A percentile compares a stretch with the other conserved stretches of the same genome.
Evolutionary conservation across 2,113 vertebrate species (phyloP).

Genomic region (Nibea coibor): DNA sequence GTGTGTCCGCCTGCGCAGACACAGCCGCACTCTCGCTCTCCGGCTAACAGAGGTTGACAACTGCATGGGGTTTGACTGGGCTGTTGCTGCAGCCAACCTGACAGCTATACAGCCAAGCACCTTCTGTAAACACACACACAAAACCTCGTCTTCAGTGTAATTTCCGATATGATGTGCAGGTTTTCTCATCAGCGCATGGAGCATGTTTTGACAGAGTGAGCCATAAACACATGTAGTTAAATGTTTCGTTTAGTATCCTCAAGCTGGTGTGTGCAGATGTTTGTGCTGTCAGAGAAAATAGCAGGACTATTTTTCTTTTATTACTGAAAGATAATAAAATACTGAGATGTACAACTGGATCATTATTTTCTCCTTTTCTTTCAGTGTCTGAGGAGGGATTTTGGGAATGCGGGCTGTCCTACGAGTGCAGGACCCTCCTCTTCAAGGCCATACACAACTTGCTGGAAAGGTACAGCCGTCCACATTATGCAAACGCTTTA

Average conservation of each 20-base stretch:
- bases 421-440: conserved; percentile 97
- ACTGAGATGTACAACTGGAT: conserved; percentile 5
- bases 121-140: conserved; percentile 21
- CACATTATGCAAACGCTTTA: background rate
- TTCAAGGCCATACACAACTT: conserved; percentile 99
- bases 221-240: conserved; percentile 47
- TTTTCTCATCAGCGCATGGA: conserved; percentile 59
- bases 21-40: conserved; percentile 46
- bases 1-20: conserved; percentile 50
- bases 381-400: conserved; percentile 96
- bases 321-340: conserved; percentile 21
- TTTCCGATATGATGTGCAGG: conserved; percentile 58
- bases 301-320: conserved; percentile 1
- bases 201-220: conserved; percentile 56
- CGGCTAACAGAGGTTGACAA: conserved; percentile 77
- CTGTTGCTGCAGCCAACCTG: conserved; percentile 72
- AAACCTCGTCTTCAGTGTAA: conserved; percentile 26
- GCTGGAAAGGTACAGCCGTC: conserved; percentile 93
- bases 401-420: conserved; percentile 98
- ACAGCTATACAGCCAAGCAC: conserved; percentile 70
- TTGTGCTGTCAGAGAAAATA: conserved; percentile 35
- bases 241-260: conserved; percentile 61
- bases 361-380: conserved; percentile 44
- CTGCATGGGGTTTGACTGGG: conserved; percentile 75
- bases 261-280: conserved; percentile 57